Percentiles rank a stretch among this genome's conserved stretches.
phyloP scores from a whole-genome alignment of 2,113 vertebrate genomes.

The Eulacestoma nigropectus region DNA sequence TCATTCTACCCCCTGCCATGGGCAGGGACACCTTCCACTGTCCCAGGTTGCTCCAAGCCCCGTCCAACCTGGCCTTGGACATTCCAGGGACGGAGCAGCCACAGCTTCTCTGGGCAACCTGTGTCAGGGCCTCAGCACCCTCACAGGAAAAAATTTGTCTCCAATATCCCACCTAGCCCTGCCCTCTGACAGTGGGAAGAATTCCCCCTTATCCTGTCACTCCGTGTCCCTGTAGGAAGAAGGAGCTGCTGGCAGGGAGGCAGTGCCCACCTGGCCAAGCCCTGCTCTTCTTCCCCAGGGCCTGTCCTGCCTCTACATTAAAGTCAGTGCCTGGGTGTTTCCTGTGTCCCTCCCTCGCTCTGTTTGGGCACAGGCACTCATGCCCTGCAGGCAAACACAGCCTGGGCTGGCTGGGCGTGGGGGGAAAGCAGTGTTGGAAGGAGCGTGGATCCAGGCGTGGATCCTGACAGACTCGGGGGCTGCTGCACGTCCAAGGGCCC shows the following conservation, averaged over 20 bases:
- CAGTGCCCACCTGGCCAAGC: rapidly evolving
- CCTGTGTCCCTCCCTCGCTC: not conserved
- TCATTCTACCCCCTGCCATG: not conserved
- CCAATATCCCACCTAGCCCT: not conserved
- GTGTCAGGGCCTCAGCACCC: rapidly evolving
- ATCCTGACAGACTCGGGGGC: rapidly evolving
- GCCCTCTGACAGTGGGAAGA: not conserved
- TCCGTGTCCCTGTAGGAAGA: not conserved
- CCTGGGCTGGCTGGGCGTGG: rapidly evolving
- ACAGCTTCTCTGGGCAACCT: not conserved
- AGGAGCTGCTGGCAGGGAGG: not conserved
- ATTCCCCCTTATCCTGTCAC: not conserved
- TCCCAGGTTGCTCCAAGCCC: not conserved
- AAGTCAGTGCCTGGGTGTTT: not conserved
- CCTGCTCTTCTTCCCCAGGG: not conserved
- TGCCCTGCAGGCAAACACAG: not conserved
- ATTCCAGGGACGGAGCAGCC: not conserved
- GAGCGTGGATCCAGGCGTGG: rapidly evolving
- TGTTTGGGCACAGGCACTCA: not conserved
- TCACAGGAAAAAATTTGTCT: not conserved
- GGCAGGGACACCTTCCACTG: not conserved
- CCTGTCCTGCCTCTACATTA: not conserved
- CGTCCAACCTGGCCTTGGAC: rapidly evolving
- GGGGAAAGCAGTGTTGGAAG: not conserved
- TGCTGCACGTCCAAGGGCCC: rapidly evolving